These are phyloP conservation scores for Oreochromis mossambicus DNA, from an alignment of 2,797 vertebrate species.

Conservation along the genomic window DNA sequence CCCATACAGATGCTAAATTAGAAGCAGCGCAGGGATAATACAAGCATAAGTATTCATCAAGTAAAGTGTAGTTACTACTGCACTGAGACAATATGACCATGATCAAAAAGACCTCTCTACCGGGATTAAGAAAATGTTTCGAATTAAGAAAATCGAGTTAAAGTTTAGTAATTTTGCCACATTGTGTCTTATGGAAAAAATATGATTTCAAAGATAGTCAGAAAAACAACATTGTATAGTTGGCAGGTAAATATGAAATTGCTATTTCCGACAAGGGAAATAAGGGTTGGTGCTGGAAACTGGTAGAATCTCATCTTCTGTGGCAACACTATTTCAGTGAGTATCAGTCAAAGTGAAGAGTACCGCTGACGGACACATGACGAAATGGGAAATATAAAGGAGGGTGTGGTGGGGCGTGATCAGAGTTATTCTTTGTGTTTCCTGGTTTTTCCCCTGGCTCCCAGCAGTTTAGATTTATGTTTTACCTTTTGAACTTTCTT, in stretches of 20 bases:
- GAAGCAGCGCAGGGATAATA: neutral
- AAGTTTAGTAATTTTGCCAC: neutral
- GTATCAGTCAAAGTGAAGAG: neutral
- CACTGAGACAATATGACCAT: neutral
- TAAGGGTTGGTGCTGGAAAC: neutral
- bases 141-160: neutral
- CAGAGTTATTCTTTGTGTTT: neutral
- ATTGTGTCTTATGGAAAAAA: neutral
- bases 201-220: neutral
- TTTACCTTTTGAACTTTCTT: neutral
- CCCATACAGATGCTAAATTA: neutral
- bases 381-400: neutral
- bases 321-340: neutral
- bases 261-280: neutral
- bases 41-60: neutral
- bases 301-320: neutral
- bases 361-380: neutral
- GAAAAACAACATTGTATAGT: neutral
- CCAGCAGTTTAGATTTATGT: neutral
- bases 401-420: neutral
- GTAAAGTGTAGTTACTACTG: neutral
- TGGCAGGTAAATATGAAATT: neutral
- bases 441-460: neutral
- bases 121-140: neutral
- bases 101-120: neutral